Conservation (phyloP, 1,140 invertebrate genomes). For the Diabrotica virgifera region DNA sequence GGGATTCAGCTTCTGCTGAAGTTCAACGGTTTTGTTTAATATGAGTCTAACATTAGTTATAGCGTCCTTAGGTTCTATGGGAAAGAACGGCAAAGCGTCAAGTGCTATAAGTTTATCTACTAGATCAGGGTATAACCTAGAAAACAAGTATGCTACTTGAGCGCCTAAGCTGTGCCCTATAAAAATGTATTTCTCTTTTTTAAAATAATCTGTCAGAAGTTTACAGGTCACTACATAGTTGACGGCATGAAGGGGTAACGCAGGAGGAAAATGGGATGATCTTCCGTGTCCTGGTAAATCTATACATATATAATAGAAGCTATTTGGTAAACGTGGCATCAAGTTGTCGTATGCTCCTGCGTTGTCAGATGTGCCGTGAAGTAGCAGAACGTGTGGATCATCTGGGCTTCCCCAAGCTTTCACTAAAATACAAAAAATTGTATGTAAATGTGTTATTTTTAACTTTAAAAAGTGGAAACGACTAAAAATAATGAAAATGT, state of each 20-base stretch:
- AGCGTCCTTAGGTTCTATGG: background rate
- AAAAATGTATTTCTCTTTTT: slow-evolving; percentile 32
- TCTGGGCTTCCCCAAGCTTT: slow-evolving; percentile 59
- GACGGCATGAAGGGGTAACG: slow-evolving; percentile 47
- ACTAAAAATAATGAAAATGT: too few species aligned
- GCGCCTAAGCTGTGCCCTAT: slow-evolving; percentile 60
- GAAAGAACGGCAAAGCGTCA: slow-evolving; percentile 49
- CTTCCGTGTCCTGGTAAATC: slow-evolving; percentile 68
- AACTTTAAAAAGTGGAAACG: too few species aligned
- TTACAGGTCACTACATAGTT: slow-evolving; percentile 52
- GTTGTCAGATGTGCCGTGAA: slow-evolving; percentile 63
- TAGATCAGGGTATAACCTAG: slow-evolving; percentile 51
- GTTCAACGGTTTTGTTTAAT: too few species aligned
- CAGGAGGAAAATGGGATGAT: slow-evolving; percentile 58
- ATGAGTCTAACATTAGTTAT: too few species aligned
- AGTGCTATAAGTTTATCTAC: slow-evolving; percentile 53
- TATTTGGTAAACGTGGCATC: slow-evolving; percentile 54
- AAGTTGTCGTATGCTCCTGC: slow-evolving; percentile 62
- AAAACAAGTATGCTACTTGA: slow-evolving; percentile 48
- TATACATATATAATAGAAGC: slow-evolving; percentile 59
- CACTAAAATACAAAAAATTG: slow-evolving; percentile 42
- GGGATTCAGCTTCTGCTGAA: too few species aligned
- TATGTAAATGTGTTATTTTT: too few species aligned
- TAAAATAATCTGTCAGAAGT: slow-evolving; percentile 50
- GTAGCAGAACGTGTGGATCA: slow-evolving; percentile 51